Percentiles rank a stretch among this genome's conserved stretches.
Conservation (phyloP, 1,140 invertebrate species). For the Lineus longissimus region DNA sequence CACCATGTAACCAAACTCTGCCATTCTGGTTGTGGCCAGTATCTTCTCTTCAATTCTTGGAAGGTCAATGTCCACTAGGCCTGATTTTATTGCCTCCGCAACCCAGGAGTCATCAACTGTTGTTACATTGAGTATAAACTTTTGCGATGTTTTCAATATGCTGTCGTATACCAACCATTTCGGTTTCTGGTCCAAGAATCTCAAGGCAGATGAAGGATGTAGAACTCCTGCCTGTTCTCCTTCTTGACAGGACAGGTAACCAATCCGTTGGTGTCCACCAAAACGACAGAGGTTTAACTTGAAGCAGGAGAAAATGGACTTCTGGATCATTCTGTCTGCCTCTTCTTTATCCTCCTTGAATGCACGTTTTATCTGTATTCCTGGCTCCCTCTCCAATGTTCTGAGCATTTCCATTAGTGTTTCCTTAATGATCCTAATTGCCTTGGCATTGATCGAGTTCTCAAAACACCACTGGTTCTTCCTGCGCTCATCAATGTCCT, state of each 20-base stretch:
- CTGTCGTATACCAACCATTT: conserved; percentile 35
- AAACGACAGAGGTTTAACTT: conserved; percentile 27
- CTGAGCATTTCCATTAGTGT: conserved; percentile 29
- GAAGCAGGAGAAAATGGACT: conserved; percentile 11
- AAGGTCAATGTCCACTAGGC: conserved; percentile 28
- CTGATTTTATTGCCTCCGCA: conserved; percentile 20
- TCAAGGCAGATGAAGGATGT: conserved; percentile 38
- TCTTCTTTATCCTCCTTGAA: conserved; percentile 19
- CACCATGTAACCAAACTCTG: background rate
- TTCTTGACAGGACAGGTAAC: conserved; percentile 26
- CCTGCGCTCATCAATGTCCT: conserved; percentile 23
- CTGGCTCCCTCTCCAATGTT: conserved; percentile 29
- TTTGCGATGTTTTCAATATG: conserved; percentile 32
- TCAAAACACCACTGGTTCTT: conserved; percentile 35
- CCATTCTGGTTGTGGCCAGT: background rate
- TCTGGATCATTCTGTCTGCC: background rate
- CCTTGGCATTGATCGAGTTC: conserved; percentile 40
- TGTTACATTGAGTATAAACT: conserved; percentile 37
- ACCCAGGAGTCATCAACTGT: conserved; percentile 28
- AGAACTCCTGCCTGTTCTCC: conserved; percentile 27
- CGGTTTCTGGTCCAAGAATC: conserved; percentile 22
- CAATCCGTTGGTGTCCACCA: conserved; percentile 33
- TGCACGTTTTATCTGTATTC: conserved; percentile 17
- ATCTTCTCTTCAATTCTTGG: conserved; percentile 9
- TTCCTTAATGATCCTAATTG: conserved; percentile 31